Conservation (phyloP, 1,140 invertebrate genomes). For the Geopemphigus sp. region DNA sequence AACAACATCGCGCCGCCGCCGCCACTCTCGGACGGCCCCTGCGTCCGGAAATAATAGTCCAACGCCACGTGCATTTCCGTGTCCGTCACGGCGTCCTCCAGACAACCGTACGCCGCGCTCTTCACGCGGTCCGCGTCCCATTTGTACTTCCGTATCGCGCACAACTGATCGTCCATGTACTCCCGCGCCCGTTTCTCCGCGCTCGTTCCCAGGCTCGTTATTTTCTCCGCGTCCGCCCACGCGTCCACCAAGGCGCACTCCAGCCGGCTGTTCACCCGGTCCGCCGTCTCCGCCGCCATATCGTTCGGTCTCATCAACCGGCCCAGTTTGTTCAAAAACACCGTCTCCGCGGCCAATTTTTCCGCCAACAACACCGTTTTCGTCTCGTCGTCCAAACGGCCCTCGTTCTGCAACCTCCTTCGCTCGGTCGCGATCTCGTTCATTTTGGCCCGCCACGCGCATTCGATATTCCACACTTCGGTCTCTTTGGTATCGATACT, state of each 20-base stretch:
- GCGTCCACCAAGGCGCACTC: neutral
- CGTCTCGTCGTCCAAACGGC: constrained; percentile 65
- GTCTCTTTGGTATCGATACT: constrained; percentile 37
- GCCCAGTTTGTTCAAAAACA: constrained; percentile 59
- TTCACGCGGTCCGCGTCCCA: constrained; percentile 16
- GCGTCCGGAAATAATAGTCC: constrained; percentile 33
- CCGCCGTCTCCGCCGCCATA: constrained; percentile 55
- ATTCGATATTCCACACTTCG: constrained; percentile 31
- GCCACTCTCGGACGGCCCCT: constrained; percentile 3
- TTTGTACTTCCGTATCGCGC: neutral
- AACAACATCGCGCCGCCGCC: constrained; percentile 21
- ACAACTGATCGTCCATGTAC: constrained; percentile 13
- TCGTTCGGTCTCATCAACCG: constrained; percentile 58
- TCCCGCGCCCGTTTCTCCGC: constrained; percentile 16
- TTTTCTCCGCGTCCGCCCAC: neutral
- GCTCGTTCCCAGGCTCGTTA: neutral
- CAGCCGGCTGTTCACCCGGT: neutral
- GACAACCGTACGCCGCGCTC: neutral
- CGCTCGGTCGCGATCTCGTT: constrained; percentile 65
- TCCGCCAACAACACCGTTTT: constrained; percentile 70
- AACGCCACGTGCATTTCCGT: constrained; percentile 44
- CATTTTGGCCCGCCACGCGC: constrained; percentile 65
- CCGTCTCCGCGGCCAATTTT: constrained; percentile 72
- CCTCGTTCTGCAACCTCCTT: constrained; percentile 61
- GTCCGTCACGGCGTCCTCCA: constrained; percentile 4